A percentile compares a stretch with the other conserved stretches of the same genome.
Conservation (phyloP, 2,797 vertebrate species). For the Argyrosomus regius region DNA sequence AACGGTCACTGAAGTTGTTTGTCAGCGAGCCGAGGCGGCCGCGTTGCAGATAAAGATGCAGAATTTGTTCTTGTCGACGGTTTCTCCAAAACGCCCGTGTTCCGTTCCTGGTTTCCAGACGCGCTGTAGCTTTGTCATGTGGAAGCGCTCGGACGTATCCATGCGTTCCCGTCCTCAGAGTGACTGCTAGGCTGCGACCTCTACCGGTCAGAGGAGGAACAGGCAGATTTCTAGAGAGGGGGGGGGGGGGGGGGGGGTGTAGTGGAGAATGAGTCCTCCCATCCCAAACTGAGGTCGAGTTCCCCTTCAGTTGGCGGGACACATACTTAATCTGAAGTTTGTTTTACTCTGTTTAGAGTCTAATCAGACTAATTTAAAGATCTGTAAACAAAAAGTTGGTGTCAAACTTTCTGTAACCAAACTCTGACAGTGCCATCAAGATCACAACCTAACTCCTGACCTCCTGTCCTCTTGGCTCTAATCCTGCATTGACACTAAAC, state of each 20-base stretch:
- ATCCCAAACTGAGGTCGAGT: constrained; percentile 20
- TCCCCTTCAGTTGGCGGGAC: background rate
- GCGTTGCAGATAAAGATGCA: constrained; percentile 40
- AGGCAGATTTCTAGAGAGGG: background rate
- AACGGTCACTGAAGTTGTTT: constrained; percentile 45
- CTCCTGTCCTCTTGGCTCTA: background rate
- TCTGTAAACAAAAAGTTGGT: background rate
- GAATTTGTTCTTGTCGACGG: constrained; percentile 38
- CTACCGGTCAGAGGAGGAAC: constrained; percentile 78
- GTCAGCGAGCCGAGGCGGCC: constrained; percentile 23
- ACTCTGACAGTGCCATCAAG: background rate
- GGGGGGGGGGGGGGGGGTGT: background rate
- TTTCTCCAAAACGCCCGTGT: constrained; percentile 58
- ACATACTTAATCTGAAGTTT: background rate
- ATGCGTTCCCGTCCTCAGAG: constrained; percentile 59
- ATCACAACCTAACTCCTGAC: background rate
- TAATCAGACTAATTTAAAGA: background rate
- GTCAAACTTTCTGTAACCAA: background rate
- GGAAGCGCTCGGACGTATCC: constrained; percentile 78
- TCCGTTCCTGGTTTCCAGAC: constrained; percentile 76
- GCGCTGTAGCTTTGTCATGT: constrained; percentile 80
- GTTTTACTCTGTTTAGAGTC: background rate
- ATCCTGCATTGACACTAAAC: background rate
- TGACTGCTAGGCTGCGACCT: constrained; percentile 83
- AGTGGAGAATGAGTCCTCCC: constrained; percentile 7